Base-by-base conservation (phyloP, 2,888 invertebrate genomes). In the Salpingus planirostris region DNA sequence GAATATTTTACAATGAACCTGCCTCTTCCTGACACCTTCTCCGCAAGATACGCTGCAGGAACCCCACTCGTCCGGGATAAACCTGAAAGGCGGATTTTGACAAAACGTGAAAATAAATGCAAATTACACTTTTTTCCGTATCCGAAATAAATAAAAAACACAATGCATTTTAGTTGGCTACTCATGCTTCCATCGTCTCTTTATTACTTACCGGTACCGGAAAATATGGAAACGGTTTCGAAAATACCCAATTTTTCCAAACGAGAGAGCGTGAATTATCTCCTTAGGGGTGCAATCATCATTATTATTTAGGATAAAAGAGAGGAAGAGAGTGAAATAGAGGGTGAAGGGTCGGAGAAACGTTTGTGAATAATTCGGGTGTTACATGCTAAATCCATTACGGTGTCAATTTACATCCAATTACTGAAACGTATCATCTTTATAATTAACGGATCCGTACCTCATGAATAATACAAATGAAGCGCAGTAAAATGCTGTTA, bases 1-100 rank as follows among this genome's bases (percentile, higher is more conserved):
- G 65, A 87, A 92, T 52, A 95, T 92, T 69, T 89, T 90, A 68
- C 97, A 97, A 49, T 85, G 80, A n/a, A 92, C 92, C 49, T 81
- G 78, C 15, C 93, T 78, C 43, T 78, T 80, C n/a, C 84, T 72
- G 47, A 83, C 71, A 0, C 95, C 96, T 59, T 87, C 85, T 1
- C 95, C 95, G 59, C 96, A 95, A 1, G 85, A 81, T 0, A 83
- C 85, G 26, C 55, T 55, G 68, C 96, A 97, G 1, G 85, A 78
- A 2, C 90, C 80, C 93, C 93, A 96, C 31, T 87, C 85, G 38
- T 91, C 91, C 41, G 88, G 82, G 54, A 92, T 83, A 69, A 86
- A 96, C 59, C 96, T 93, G 68, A 33, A 65, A 56, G 49, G 18
- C 5, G 8, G 18, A 8, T 18, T 18, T n/a, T n/a, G n/a, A n/a